A percentile compares a stretch with the other conserved stretches of the same genome.
phyloP scores from a whole-genome alignment of 2,113 vertebrate genomes.

The Ornithorhynchus anatinus region DNA sequence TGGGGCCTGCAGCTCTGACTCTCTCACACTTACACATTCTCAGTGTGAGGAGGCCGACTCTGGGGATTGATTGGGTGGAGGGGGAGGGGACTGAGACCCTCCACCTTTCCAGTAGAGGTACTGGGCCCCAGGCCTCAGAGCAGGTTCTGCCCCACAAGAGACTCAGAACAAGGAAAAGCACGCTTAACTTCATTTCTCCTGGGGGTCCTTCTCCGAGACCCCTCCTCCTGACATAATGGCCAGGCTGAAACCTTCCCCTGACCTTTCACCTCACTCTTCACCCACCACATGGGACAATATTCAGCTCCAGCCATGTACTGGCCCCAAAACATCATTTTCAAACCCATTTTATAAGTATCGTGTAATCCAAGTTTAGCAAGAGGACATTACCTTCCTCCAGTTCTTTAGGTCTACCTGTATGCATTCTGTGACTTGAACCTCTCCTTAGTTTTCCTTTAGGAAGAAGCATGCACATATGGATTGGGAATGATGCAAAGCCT shows the following conservation, averaged over 20 bases:
- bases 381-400: not conserved
- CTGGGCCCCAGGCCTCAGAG: not conserved
- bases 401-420: not conserved
- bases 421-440: constrained; percentile 6
- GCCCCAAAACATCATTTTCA: not conserved
- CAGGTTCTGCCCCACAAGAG: too few relatives aligned
- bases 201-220: too few relatives aligned
- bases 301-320: not conserved
- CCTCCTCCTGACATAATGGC: not conserved
- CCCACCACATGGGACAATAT: not conserved
- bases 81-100: too few relatives aligned
- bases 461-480: constrained; percentile 70
- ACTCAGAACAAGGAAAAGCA: too few relatives aligned
- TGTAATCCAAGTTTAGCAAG: not conserved
- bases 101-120: too few relatives aligned
- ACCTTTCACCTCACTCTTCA: not conserved
- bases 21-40: too few relatives aligned
- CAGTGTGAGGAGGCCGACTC: too few relatives aligned
- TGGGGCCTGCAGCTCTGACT: too few relatives aligned
- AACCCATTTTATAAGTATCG: not conserved
- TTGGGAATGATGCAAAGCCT: constrained; percentile 57
- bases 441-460: constrained; percentile 34
- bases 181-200: too few relatives aligned
- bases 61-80: too few relatives aligned
- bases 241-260: accelerated